Evolutionary conservation across 23 tunicate species (phyloP).

Genomic region (Trididemnum clinides): DNA sequence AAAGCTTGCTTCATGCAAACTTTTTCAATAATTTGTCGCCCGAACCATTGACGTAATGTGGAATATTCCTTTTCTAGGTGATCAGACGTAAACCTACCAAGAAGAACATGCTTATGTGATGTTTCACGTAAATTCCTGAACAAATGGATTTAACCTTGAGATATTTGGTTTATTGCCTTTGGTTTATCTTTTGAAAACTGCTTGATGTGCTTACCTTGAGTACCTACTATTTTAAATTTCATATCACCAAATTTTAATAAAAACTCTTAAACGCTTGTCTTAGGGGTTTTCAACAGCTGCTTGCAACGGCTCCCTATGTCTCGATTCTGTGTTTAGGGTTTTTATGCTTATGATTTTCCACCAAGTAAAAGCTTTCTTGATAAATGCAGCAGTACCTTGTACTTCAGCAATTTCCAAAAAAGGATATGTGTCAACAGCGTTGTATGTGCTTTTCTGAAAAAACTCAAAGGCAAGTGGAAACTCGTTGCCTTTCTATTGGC

Average conservation of each 20-base stretch:
- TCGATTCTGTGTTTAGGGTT: background rate
- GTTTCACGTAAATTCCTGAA: background rate
- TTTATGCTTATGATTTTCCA: conserved; percentile 9
- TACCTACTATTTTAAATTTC: background rate
- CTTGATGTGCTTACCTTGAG: background rate
- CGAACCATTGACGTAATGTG: background rate
- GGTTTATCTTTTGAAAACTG: conserved; percentile 1
- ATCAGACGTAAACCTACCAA: conserved; percentile 18
- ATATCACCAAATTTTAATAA: conserved; percentile 5
- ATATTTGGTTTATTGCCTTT: background rate
- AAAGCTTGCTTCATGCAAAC: background rate
- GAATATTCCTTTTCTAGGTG: background rate
- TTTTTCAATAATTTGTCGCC: conserved; percentile 27
- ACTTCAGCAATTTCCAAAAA: background rate
- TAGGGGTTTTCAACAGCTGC: background rate
- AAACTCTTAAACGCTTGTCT: background rate
- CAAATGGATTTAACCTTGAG: background rate
- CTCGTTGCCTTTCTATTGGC: background rate
- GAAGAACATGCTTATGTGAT: background rate
- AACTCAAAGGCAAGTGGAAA: background rate
- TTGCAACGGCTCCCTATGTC: background rate
- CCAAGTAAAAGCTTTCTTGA: background rate
- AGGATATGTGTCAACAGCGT: conserved; percentile 18
- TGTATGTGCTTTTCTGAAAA: conserved; percentile 4
- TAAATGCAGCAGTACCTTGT: conserved; percentile 6